A percentile compares a stretch with the other conserved stretches of the same genome.
Conservation (phyloP, 2,113 vertebrate species). For the Leptocoma aspasia region DNA sequence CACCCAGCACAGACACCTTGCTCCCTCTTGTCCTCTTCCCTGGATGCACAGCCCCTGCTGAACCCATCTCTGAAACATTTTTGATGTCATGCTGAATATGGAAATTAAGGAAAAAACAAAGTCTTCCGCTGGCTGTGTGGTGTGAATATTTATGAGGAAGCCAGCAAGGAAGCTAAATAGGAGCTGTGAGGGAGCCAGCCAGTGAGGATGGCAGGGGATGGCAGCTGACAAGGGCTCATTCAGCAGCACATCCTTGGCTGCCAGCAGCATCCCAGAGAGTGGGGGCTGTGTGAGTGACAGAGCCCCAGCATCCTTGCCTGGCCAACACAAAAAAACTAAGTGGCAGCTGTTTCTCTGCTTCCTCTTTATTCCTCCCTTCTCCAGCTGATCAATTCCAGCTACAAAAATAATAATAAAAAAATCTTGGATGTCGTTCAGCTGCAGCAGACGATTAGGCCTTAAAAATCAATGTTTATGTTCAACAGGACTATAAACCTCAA, state of each 20-base stretch:
- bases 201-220: background rate
- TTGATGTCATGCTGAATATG: conserved; percentile 62
- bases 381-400: conserved; percentile 34
- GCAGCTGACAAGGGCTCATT: conserved; percentile 48
- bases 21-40: background rate
- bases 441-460: conserved; percentile 33
- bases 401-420: conserved; percentile 14
- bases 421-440: conserved; percentile 26
- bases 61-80: conserved; percentile 27
- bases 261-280: conserved; percentile 3
- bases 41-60: conserved; percentile 8
- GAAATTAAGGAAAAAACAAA: conserved; percentile 63
- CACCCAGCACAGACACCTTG: background rate
- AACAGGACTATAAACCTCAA: conserved; percentile 6
- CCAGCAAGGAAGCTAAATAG: background rate
- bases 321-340: background rate
- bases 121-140: conserved; percentile 44
- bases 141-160: conserved; percentile 50
- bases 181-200: background rate
- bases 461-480: conserved; percentile 63
- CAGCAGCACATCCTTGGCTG: conserved; percentile 30
- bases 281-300: conserved; percentile 12
- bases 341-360: conserved; percentile 13
- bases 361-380: background rate
- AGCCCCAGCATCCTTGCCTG: background rate